Percentiles rank a stretch among this genome's conserved stretches.
Evolutionary conservation across 2,888 invertebrate genomes (phyloP).

Genomic region (Pseudococcus longispinus): DNA sequence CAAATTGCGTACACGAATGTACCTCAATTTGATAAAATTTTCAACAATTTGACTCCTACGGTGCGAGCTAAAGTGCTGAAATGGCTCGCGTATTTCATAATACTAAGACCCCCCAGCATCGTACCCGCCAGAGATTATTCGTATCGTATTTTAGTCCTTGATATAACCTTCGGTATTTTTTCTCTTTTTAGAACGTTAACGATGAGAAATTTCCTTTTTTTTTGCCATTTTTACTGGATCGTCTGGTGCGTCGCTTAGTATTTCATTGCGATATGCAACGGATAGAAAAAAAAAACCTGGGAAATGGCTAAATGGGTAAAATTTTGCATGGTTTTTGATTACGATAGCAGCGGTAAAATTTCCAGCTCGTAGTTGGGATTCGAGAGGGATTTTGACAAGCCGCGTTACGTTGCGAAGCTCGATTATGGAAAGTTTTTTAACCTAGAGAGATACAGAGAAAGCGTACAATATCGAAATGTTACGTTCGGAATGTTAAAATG

Average conservation of each 20-base stretch:
- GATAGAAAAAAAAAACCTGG: neutral
- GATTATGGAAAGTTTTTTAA: conserved; percentile 11
- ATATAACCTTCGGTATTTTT: neutral
- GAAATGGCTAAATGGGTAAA: neutral
- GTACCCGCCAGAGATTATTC: neutral
- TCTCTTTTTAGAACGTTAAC: neutral
- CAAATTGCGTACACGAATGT: neutral
- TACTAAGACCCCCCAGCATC: neutral
- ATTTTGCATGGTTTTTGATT: neutral
- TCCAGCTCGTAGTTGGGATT: neutral
- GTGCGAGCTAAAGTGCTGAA: neutral
- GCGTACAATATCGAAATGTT: conserved; percentile 32
- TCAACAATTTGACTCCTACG: neutral
- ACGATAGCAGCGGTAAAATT: neutral
- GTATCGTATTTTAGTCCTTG: neutral
- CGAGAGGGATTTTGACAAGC: neutral
- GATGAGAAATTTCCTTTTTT: neutral
- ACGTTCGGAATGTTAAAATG: conserved; percentile 40
- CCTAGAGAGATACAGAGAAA: neutral
- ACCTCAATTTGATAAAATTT: neutral
- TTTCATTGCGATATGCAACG: neutral
- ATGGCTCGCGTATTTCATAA: neutral
- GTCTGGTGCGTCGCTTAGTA: neutral
- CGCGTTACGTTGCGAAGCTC: neutral
- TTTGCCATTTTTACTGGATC: neutral